These are phyloP conservation scores for Cassiopea xamachana DNA, from an alignment of 30 jellyfish, hydroid and myxozoan species.

Conservation along the genomic window DNA sequence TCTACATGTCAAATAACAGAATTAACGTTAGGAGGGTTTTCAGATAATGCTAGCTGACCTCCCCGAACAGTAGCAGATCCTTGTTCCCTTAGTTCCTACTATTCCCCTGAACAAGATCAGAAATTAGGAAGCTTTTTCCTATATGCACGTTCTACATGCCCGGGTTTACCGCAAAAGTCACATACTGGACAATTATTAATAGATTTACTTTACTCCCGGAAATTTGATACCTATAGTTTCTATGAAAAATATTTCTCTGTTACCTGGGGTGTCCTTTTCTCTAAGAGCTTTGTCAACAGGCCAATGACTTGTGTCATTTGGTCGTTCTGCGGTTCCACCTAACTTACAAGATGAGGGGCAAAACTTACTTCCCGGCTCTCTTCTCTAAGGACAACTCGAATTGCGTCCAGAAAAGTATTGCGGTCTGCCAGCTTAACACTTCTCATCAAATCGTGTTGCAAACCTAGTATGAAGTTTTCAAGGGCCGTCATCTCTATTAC, in stretches of 20 bases:
- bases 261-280: not conserved
- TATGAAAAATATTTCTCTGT: not conserved
- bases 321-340: conserved; percentile 6
- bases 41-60: conserved; percentile 22
- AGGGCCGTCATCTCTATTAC: conserved; percentile 49
- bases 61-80: conserved; percentile 61
- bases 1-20: not conserved
- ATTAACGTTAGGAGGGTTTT: conserved; percentile 21
- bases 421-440: conserved; percentile 61
- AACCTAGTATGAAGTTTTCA: conserved; percentile 46
- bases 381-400: conserved; percentile 26
- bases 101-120: not conserved
- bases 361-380: conserved; percentile 4
- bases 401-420: conserved; percentile 40
- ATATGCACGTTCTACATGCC: conserved; percentile 42
- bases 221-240: not conserved
- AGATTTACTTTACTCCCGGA: not conserved
- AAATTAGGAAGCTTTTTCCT: conserved; percentile 35
- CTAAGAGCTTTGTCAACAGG: conserved; percentile 27
- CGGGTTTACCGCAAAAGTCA: conserved; percentile 47
- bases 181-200: conserved; percentile 27
- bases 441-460: conserved; percentile 9
- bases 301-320: conserved; percentile 58
- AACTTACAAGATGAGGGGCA: not conserved
- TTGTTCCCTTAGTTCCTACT: conserved; percentile 55